Base-by-base conservation (phyloP, 2,797 vertebrate genomes). In the Gadopsis bispinosus region DNA sequence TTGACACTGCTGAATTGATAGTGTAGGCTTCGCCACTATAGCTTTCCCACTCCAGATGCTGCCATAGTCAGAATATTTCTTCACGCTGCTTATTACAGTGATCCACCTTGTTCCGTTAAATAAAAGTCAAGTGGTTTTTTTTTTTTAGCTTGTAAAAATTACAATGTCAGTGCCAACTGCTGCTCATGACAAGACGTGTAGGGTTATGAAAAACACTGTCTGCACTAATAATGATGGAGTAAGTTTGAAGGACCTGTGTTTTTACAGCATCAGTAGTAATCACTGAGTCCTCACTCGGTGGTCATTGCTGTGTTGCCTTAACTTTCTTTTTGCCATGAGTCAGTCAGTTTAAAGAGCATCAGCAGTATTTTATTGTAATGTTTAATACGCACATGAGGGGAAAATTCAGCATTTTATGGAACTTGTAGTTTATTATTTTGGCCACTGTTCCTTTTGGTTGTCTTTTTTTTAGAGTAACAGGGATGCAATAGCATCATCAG, bases 61-160 rank as follows among this genome's bases (percentile, higher is more conserved):
- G 70, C 74, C 71, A 70, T 26, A 45, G 9, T 73, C 65, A 41
- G 45, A 20, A 35, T 58, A 56, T 51, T 48, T 37, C 20, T 55
- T 72, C 62, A 48, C 53, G 81, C 54, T 64, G 19, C 7, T n/a
- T 56, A 12, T 75, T 61, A 9, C 47, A 48, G 19, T 20, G 6
- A 26, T 51, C 16, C 8, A 47, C 33, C 51, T 43, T 61, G 60
- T 61, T 73, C 7, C 7, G 3, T n/a, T 47, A 19, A 41, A 67
- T 71, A 31, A 67, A 81, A 78, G 4, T 50, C 13, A 58, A 55
- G 7, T 78, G 55, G 73, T 79, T 60, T 56, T 20, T 19, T 50
- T 26, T 73, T 70, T 61, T 65, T 7, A 60, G 13, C 31, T 70
- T 37, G 16, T 51, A 43, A 45, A 13, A 5, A 41, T 31, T 19